These are phyloP conservation scores for Strigops habroptila DNA, from an alignment of 2,113 vertebrate species.

Conservation along the genomic window DNA sequence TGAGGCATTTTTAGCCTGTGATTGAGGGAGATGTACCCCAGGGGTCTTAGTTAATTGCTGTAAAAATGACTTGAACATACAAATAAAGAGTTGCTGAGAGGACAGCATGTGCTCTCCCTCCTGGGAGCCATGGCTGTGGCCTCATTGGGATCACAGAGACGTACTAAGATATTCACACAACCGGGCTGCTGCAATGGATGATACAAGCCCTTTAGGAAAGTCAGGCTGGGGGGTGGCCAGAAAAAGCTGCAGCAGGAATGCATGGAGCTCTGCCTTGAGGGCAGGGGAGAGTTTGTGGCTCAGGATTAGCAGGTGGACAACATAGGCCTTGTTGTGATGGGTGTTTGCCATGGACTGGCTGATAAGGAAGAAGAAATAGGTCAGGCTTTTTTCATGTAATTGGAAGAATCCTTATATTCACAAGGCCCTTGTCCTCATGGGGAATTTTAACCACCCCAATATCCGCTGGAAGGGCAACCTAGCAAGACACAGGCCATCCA, in stretches of 20 bases:
- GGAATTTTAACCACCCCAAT: not conserved
- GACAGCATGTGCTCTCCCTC: not conserved
- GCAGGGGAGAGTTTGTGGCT: not conserved
- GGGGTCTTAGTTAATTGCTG: not conserved
- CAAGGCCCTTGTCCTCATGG: not conserved
- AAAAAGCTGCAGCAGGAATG: not conserved
- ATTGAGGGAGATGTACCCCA: not conserved
- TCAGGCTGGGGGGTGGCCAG: accelerated
- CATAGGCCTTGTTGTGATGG: not conserved
- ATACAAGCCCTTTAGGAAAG: not conserved
- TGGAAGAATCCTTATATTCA: not conserved
- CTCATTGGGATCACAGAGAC: not conserved
- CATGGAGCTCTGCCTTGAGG: not conserved
- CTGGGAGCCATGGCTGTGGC: not conserved
- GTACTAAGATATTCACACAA: not conserved
- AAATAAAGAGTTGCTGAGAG: not conserved
- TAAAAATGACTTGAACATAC: not conserved
- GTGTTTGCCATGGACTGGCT: not conserved
- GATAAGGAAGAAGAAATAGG: not conserved
- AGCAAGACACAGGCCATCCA: not conserved
- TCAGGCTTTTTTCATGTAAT: not conserved
- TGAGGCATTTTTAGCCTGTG: conserved; percentile 1
- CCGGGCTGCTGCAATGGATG: not conserved
- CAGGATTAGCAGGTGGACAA: not conserved
- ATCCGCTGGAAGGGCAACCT: not conserved